phyloP scores from a whole-genome alignment of 2,797 vertebrate species.

The Enteromius fasciolatus region DNA sequence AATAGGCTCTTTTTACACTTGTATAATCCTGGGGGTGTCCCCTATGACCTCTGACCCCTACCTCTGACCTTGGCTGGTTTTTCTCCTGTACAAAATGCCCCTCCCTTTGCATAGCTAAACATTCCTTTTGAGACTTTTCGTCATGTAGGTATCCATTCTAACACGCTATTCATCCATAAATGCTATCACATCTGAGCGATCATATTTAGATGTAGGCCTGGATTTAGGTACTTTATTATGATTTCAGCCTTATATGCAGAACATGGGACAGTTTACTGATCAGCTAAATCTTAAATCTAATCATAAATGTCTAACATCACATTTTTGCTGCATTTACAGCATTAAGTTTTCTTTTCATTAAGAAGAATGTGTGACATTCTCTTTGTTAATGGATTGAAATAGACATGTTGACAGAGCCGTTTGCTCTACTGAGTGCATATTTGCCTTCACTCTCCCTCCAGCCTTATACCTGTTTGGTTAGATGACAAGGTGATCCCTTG shows the following conservation, averaged over 20 bases:
- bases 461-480: slow-evolving; percentile 74
- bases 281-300: background rate
- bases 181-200: slow-evolving; percentile 32
- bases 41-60: slow-evolving; percentile 75
- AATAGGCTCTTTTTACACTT: slow-evolving; percentile 83
- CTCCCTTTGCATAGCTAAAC: slow-evolving; percentile 64
- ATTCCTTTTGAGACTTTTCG: slow-evolving; percentile 43
- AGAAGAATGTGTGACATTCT: slow-evolving; percentile 64
- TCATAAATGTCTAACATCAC: background rate
- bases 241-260: background rate
- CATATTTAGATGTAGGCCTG: background rate
- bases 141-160: slow-evolving; percentile 25
- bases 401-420: slow-evolving; percentile 78
- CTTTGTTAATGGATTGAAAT: slow-evolving; percentile 78
- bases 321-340: slow-evolving; percentile 4
- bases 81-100: slow-evolving; percentile 69
- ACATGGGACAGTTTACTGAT: background rate
- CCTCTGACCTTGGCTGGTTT: slow-evolving; percentile 79
- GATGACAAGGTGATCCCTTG: slow-evolving; percentile 77
- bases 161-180: slow-evolving; percentile 35
- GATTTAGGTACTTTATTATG: background rate
- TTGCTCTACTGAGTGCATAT: slow-evolving; percentile 78
- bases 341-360: slow-evolving; percentile 44
- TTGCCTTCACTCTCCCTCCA: slow-evolving; percentile 72
- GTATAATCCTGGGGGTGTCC: slow-evolving; percentile 81